Percentiles rank a stretch among this genome's conserved stretches.
Evolutionary conservation across 2,113 vertebrate genomes (phyloP).

Genomic region (Actinemys pallida): DNA sequence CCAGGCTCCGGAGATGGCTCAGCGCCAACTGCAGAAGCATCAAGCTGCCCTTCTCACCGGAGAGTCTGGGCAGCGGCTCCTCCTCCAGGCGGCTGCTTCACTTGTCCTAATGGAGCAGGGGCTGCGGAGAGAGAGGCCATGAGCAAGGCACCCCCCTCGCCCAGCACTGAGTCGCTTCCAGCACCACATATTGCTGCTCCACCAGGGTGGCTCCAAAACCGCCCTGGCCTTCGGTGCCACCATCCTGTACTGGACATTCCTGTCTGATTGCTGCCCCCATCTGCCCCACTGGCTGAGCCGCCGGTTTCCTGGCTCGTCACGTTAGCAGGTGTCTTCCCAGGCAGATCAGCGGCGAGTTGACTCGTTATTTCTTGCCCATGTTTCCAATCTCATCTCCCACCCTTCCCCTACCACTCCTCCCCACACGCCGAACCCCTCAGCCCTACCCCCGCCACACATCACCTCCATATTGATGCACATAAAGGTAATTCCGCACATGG

Average conservation of each 20-base stretch:
- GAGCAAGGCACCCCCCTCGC: accelerated
- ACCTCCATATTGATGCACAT: too few species aligned
- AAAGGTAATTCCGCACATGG: too few species aligned
- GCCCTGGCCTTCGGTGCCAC: not conserved
- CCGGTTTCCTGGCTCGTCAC: not conserved
- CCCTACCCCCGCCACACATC: too few species aligned
- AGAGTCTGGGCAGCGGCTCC: not conserved
- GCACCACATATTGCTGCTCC: not conserved
- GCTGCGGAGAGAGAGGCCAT: conserved; percentile 28
- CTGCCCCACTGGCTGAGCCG: not conserved
- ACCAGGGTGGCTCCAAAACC: not conserved
- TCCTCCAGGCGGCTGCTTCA: not conserved
- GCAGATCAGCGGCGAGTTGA: not conserved
- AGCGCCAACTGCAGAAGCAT: not conserved
- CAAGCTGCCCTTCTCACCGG: not conserved
- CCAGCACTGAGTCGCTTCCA: not conserved
- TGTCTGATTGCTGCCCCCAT: not conserved
- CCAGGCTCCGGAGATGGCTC: accelerated
- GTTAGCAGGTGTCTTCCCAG: not conserved
- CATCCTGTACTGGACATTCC: not conserved
- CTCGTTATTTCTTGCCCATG: not conserved
- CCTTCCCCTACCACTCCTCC: not conserved
- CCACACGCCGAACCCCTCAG: too few species aligned
- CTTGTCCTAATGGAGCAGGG: conserved; percentile 57
- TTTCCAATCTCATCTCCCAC: not conserved